A percentile compares a stretch with the other conserved stretches of the same genome.
Evolutionary conservation across 2,113 vertebrate species (phyloP).

Genomic region (Bos taurus): ARS-UCD2.0 NC_037344.1:65508001-65508500

Average conservation of each 20-base stretch:
- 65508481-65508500: not conserved
- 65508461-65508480: accelerated
- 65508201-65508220: not conserved
- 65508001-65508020: not conserved
- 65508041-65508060: not conserved
- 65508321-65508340: not conserved
- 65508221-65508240: not conserved
- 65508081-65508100: accelerated
- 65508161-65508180: not conserved
- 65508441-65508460: no score
- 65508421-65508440: not conserved
- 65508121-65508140: not conserved
- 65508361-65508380: not conserved
- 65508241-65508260: not conserved
- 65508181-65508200: not conserved
- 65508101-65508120: not conserved
- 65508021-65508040: not conserved
- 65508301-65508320: not conserved
- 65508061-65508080: not conserved
- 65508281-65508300: not conserved
- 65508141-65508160: not conserved
- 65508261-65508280: not conserved
- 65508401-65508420: accelerated
- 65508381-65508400: not conserved
- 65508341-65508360: not conserved